Conservation (phyloP, 2,888 invertebrate genomes). For the Limnephilus rhombicus region DNA sequence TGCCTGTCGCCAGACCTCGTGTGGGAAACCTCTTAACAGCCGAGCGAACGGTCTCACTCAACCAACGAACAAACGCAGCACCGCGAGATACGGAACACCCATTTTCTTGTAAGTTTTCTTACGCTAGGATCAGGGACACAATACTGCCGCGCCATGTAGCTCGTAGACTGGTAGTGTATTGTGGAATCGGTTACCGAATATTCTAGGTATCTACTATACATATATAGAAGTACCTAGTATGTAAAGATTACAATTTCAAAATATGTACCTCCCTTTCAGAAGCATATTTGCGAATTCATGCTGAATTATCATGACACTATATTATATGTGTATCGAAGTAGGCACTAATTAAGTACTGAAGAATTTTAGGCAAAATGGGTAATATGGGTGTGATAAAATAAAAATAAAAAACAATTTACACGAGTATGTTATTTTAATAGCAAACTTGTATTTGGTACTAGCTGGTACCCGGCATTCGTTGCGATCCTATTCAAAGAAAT, state of each 20-base stretch:
- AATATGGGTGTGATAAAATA: background rate
- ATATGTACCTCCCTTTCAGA: no score
- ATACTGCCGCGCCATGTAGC: background rate
- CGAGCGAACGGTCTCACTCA: background rate
- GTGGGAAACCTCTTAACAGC: background rate
- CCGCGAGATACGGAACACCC: background rate
- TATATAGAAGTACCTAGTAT: background rate
- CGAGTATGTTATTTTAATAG: background rate
- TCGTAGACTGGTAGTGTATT: background rate
- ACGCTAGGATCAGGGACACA: background rate
- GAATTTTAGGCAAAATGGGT: background rate
- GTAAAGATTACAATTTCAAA: background rate
- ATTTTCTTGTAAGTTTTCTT: background rate
- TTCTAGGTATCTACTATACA: background rate
- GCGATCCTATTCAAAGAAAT: no score
- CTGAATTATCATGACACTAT: no score
- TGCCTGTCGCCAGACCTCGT: constrained; percentile 45
- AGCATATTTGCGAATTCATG: no score
- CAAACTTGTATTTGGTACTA: background rate
- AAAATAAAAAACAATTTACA: background rate
- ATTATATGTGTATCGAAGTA: background rate
- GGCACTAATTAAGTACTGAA: background rate
- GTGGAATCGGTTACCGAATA: background rate
- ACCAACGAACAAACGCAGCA: background rate
- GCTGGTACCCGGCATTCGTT: no score